Percentiles rank a stretch among this genome's conserved stretches.
phyloP scores from a whole-genome alignment of 2,797 vertebrate species.

The Hydrocynus forskahlii region DNA sequence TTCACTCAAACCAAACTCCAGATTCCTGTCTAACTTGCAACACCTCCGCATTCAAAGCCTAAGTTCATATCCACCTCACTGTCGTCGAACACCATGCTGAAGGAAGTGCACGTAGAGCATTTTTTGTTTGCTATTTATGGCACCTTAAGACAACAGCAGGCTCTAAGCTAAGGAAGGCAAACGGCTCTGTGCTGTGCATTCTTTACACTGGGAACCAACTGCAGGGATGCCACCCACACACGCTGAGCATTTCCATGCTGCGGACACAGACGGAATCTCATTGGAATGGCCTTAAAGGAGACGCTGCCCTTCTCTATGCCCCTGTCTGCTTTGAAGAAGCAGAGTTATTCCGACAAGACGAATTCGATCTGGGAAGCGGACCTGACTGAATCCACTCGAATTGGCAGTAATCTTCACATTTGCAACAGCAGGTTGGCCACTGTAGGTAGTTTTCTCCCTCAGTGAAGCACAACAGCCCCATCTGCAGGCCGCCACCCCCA shows the following conservation, averaged over 20 bases:
- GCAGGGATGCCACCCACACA: slow-evolving; percentile 30
- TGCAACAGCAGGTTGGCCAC: neutral
- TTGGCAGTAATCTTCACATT: slow-evolving; percentile 26
- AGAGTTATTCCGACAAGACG: slow-evolving; percentile 39
- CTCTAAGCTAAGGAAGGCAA: slow-evolving; percentile 10
- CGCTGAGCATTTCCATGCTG: slow-evolving; percentile 31
- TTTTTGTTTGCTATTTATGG: neutral
- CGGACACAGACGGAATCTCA: slow-evolving; percentile 44
- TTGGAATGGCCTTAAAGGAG: slow-evolving; percentile 48
- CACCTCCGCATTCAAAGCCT: neutral
- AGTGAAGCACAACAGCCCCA: slow-evolving; percentile 54
- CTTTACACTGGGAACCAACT: neutral
- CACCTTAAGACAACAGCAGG: neutral
- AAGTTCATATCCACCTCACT: neutral
- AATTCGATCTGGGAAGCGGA: slow-evolving; percentile 43
- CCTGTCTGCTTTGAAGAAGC: slow-evolving; percentile 31
- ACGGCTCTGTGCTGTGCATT: neutral
- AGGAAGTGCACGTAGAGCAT: neutral
- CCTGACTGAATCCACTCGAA: slow-evolving; percentile 32
- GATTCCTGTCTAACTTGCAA: neutral
- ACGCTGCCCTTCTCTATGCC: slow-evolving; percentile 13
- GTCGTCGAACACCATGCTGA: neutral
- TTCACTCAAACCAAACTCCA: neutral
- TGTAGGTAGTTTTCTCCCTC: slow-evolving; percentile 13
- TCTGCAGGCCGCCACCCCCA: slow-evolving; percentile 42